Percentiles rank a stretch among this genome's conserved stretches.
These are phyloP conservation scores for Flexamia atlantica DNA, from an alignment of 2,888 invertebrate species.

Conservation along the genomic window DNA sequence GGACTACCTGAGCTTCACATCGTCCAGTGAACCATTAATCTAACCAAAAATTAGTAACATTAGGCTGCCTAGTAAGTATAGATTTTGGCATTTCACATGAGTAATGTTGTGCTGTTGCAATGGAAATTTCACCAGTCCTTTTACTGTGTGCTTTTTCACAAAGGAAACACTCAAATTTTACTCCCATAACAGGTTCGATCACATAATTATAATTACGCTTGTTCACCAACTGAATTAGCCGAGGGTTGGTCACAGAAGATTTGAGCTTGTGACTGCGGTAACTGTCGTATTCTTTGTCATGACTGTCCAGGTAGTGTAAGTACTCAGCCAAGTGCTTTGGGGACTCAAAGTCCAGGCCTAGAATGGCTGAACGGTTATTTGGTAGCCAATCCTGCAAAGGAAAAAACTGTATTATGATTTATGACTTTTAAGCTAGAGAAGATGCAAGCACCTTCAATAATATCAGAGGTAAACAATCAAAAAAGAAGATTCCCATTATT, in stretches of 20 bases:
- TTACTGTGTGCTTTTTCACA: slow-evolving; percentile 79
- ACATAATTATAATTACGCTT: slow-evolving; percentile 69
- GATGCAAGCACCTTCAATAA: too few species aligned
- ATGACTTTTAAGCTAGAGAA: too few species aligned
- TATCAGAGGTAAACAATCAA: too few species aligned
- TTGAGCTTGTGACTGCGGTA: slow-evolving; percentile 82
- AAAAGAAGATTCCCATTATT: too few species aligned
- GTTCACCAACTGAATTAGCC: slow-evolving; percentile 75
- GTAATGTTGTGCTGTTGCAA: slow-evolving; percentile 74
- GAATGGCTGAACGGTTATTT: slow-evolving; percentile 84
- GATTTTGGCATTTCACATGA: slow-evolving; percentile 76
- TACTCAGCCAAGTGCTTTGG: slow-evolving; percentile 80
- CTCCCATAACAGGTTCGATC: slow-evolving; percentile 74
- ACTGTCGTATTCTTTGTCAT: slow-evolving; percentile 81
- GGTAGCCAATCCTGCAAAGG: slow-evolving; percentile 85
- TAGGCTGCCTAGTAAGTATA: slow-evolving; percentile 71
- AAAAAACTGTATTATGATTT: too few species aligned
- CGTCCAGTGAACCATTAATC: slow-evolving; percentile 75
- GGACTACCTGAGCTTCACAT: slow-evolving; percentile 75
- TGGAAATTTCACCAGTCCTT: slow-evolving; percentile 68
- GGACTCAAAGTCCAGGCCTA: slow-evolving; percentile 81
- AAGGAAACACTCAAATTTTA: slow-evolving; percentile 84
- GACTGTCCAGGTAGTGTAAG: slow-evolving; percentile 77
- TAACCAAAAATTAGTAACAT: slow-evolving; percentile 75
- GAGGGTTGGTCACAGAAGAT: slow-evolving; percentile 73